Evolutionary conservation across 2,797 vertebrate genomes (phyloP).

Genomic region (Novumbra hubbsi): DNA sequence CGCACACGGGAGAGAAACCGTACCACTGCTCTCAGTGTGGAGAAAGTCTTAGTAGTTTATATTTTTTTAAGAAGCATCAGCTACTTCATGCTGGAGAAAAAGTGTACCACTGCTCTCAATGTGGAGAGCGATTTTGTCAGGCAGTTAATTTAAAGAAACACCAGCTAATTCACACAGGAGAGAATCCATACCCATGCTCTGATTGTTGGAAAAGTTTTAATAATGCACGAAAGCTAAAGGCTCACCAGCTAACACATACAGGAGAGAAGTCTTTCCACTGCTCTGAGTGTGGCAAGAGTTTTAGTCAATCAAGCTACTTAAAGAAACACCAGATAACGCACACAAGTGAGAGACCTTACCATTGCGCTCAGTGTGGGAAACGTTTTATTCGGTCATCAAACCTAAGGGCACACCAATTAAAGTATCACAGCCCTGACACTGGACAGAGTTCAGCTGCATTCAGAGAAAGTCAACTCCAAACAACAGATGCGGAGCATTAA

Average conservation of each 20-base stretch:
- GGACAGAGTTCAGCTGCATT: neutral
- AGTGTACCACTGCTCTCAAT: no score
- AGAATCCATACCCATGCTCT: neutral
- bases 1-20: no score
- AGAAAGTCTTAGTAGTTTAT: no score
- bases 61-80: no score
- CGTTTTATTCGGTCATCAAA: neutral
- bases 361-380: neutral
- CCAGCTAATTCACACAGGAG: no score
- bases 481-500: no score
- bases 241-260: neutral
- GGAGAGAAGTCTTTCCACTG: neutral
- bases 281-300: neutral
- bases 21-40: no score
- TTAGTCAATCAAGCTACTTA: neutral
- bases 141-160: no score
- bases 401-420: neutral
- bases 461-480: no score
- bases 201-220: neutral
- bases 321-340: neutral
- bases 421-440: neutral
- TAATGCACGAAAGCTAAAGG: neutral
- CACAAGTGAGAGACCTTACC: neutral
- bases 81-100: no score
- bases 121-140: no score